Evolutionary conservation across 1,140 invertebrate genomes (phyloP), one percentile per base, ranked within the genome.

Genomic region (Anoplophora glabripennis): DNA sequence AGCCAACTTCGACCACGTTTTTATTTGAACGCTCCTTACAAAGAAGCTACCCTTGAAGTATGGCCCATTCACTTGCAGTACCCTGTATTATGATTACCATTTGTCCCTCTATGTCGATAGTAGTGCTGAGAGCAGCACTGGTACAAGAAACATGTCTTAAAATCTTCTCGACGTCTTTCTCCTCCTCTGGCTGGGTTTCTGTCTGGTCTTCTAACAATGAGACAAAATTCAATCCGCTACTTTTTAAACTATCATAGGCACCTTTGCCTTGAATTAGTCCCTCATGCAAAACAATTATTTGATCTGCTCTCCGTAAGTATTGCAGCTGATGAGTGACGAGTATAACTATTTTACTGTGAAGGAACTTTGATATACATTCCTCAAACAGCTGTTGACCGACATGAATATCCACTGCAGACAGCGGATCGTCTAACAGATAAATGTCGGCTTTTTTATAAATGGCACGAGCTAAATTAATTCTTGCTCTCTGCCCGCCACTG

Each of bases 401-500:
- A 60, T 80, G 80, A 7, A 79, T 75, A 63, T 89, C 86, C 1
- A 89, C 84, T 0, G 85, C 84, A 56, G 83, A 85, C 18, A 88
- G 63, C 7, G 86, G 84, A 76, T 89, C 86, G 66, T 90, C 89
- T 18, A 91, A 70, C 1, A 89, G 76, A 69, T 89, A 89, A 65
- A 90, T 84, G 66, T 90, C 87, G 14, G 77, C 74, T 58, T 73
- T 51, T 60, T 72, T 74, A 40, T 81, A 82, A 11, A 82, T 73
- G 10, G 76, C 80, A 72, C 84, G 77, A 1, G 86, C 86, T 10
- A 88, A 77, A 71, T 89, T 90, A n/a, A 93, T 84, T 59, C 90
- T 80, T 2, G 90, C 89, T 71, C 86, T 88, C 73, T 94, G 92
- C 1, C 92, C 90, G 12, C 90, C 90, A 45, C 84, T 86, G 3